Evolutionary conservation across 2,113 vertebrate species (phyloP).

Genomic region (Malaclemys terrapin): DNA sequence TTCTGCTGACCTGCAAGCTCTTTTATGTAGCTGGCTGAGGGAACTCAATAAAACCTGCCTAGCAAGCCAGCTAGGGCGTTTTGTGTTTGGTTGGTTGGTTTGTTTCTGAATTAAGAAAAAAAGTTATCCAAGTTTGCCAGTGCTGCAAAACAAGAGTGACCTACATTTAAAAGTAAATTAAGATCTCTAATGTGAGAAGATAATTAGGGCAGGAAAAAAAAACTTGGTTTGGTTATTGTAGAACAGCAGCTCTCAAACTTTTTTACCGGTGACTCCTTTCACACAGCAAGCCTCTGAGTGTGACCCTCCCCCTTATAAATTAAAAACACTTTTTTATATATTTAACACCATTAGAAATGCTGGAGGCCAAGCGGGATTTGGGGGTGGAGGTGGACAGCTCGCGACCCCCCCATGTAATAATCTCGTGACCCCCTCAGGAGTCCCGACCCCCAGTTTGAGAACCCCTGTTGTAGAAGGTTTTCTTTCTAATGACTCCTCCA

Average conservation of each 20-base stretch:
- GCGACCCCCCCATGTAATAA: no score
- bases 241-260: background rate
- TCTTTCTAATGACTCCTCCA: background rate
- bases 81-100: background rate
- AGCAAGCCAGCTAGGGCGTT: background rate
- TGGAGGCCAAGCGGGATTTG: no score
- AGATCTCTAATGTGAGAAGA: background rate
- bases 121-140: background rate
- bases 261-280: no score
- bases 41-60: background rate
- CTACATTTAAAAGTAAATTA: constrained; percentile 33
- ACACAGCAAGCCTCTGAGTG: no score
- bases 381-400: no score
- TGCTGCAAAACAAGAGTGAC: constrained; percentile 3
- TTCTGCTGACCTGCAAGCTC: background rate
- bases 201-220: background rate
- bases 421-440: no score
- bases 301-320: no score
- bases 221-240: background rate
- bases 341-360: no score
- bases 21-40: background rate
- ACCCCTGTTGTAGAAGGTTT: background rate
- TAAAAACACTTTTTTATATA: no score
- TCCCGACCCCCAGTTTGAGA: no score
- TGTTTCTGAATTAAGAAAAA: background rate